Conservation (phyloP, 2,888 invertebrate genomes). For the Pasiphila rectangulata region DNA sequence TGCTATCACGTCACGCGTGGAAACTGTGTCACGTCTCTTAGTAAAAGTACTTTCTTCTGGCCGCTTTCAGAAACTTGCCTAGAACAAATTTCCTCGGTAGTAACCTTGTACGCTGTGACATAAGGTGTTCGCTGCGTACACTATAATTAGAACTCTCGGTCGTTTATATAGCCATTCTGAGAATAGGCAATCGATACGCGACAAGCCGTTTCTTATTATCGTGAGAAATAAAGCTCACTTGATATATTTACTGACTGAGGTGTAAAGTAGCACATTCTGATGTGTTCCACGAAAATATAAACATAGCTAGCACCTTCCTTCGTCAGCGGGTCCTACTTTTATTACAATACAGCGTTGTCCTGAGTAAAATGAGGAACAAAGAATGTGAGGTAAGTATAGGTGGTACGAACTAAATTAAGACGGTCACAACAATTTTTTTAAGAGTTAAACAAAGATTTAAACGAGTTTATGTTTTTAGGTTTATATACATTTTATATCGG, state of each 20-base stretch:
- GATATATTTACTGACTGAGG: conserved; percentile 27
- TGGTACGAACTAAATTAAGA: no score
- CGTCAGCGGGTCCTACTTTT: no score
- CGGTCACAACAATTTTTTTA: no score
- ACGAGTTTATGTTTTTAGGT: no score
- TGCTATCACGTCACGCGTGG: conserved; percentile 52
- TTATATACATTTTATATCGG: no score
- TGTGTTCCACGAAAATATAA: conserved; percentile 30
- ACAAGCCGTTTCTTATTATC: conserved; percentile 36
- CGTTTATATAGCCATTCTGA: conserved; percentile 54
- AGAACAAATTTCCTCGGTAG: conserved; percentile 67
- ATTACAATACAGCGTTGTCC: conserved; percentile 23
- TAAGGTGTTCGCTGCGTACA: conserved; percentile 58
- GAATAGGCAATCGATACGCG: conserved; percentile 57
- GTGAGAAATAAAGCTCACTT: conserved; percentile 43
- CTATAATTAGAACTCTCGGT: conserved; percentile 64
- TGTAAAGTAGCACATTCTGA: conserved; percentile 21
- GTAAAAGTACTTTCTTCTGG: conserved; percentile 80
- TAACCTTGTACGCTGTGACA: conserved; percentile 74
- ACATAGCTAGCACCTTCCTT: conserved; percentile 20
- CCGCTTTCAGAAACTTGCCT: conserved; percentile 77
- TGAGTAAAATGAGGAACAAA: no score
- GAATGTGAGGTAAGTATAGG: no score
- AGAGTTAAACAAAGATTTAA: no score
- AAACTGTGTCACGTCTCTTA: conserved; percentile 76